phyloP scores from a whole-genome alignment of 2,888 invertebrate species.

The Drosophila merina region DNA sequence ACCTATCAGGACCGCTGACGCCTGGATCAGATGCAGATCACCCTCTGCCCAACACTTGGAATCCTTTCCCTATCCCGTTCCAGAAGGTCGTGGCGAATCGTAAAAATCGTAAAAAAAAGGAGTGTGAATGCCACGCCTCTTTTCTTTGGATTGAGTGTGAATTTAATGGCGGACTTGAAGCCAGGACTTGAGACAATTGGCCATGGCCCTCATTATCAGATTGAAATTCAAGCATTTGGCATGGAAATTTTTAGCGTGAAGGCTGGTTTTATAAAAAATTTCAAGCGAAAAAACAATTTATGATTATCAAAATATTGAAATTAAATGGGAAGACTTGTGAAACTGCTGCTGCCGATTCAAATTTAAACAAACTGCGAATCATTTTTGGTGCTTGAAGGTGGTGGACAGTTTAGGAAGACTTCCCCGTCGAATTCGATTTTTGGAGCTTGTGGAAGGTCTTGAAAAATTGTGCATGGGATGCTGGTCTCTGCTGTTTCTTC shows the following conservation, averaged over 20 bases:
- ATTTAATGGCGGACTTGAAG: slow-evolving; percentile 52
- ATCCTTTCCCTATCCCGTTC: slow-evolving; percentile 3
- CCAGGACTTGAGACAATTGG: slow-evolving; percentile 40
- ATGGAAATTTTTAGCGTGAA: neutral
- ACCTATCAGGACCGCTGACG: slow-evolving; percentile 73
- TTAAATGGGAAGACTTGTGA: no score
- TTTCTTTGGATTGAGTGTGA: slow-evolving; percentile 45
- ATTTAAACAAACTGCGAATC: no score
- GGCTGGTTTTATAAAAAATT: neutral
- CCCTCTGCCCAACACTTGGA: neutral
- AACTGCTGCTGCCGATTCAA: no score
- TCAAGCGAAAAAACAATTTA: no score
- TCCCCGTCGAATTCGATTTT: no score
- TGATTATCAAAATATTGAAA: no score
- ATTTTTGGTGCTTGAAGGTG: neutral
- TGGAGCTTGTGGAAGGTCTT: no score
- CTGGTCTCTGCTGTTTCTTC: no score
- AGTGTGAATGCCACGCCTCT: slow-evolving; percentile 69
- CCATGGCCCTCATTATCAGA: slow-evolving; percentile 29
- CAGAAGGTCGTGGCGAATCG: slow-evolving; percentile 58
- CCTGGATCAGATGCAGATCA: slow-evolving; percentile 59
- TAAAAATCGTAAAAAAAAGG: slow-evolving; percentile 45
- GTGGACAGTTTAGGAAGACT: no score
- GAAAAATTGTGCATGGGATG: no score
- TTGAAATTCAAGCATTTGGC: neutral